Conservation (phyloP, 2,888 invertebrate genomes). For the Acanthosepion pharaonis region DNA sequence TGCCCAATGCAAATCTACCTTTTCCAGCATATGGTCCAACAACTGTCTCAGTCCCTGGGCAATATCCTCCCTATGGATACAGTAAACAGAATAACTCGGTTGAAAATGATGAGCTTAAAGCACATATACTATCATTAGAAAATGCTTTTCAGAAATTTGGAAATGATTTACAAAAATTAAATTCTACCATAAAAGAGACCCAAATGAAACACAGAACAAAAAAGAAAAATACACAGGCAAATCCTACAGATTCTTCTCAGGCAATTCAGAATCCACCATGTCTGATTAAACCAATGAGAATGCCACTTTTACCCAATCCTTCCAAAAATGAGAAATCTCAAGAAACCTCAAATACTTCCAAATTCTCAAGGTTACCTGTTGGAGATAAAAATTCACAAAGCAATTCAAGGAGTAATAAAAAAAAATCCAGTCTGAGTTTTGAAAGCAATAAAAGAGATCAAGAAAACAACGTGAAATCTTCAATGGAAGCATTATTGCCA, state of each 20-base stretch:
- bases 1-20: background rate
- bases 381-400: background rate
- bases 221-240: background rate
- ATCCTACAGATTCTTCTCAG: background rate
- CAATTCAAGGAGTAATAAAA: background rate
- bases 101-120: background rate
- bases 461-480: background rate
- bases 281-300: background rate
- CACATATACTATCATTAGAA: background rate
- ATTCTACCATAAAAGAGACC: background rate
- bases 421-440: background rate
- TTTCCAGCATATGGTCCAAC: background rate
- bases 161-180: background rate
- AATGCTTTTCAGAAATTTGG: background rate
- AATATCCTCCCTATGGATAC: background rate
- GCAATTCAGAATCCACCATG: background rate
- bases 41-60: background rate
- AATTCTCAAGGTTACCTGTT: background rate
- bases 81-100: background rate
- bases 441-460: background rate
- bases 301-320: background rate
- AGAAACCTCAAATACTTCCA: too few species aligned
- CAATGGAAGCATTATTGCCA: background rate
- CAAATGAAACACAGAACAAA: background rate
- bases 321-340: background rate